Conservation (phyloP, 2,113 vertebrate genomes). For the Prionailurus bengalensis region DNA sequence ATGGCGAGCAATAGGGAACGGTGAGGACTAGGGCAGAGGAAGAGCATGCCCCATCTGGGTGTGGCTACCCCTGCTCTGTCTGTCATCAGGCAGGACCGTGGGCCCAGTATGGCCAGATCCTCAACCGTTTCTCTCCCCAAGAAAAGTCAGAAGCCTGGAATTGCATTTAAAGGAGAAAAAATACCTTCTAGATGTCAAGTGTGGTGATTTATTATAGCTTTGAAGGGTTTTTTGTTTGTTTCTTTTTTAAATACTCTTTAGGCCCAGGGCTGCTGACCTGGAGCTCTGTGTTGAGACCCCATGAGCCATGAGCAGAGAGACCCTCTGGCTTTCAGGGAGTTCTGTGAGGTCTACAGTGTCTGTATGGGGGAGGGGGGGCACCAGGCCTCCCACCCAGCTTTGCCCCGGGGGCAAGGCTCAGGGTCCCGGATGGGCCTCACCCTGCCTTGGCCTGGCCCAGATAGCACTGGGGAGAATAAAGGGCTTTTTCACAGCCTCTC, state of each 20-base stretch:
- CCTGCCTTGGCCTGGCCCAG: background rate
- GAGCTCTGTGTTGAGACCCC: background rate
- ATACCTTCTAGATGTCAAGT: background rate
- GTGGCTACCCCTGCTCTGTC: background rate
- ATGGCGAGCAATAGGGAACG: fast-evolving
- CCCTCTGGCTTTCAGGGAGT: background rate
- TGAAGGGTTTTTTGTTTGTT: background rate
- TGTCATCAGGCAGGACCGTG: fast-evolving
- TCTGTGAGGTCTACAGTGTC: background rate
- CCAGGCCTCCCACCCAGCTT: background rate
- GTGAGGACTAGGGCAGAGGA: background rate
- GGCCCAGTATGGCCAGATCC: background rate
- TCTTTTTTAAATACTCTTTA: background rate
- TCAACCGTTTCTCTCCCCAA: background rate
- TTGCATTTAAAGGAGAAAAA: background rate
- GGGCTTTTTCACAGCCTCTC: background rate
- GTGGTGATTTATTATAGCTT: background rate
- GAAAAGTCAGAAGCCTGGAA: background rate
- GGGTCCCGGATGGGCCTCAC: background rate
- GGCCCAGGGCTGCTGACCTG: background rate
- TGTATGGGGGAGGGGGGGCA: fast-evolving
- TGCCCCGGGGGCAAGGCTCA: fast-evolving
- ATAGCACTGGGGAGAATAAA: background rate
- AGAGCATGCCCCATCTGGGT: fast-evolving
- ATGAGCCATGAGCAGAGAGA: background rate